Evolutionary conservation across 1,140 invertebrate species (phyloP), one percentile per base, ranked within the genome.

Genomic region (Aphelenchoides avenae): DNA sequence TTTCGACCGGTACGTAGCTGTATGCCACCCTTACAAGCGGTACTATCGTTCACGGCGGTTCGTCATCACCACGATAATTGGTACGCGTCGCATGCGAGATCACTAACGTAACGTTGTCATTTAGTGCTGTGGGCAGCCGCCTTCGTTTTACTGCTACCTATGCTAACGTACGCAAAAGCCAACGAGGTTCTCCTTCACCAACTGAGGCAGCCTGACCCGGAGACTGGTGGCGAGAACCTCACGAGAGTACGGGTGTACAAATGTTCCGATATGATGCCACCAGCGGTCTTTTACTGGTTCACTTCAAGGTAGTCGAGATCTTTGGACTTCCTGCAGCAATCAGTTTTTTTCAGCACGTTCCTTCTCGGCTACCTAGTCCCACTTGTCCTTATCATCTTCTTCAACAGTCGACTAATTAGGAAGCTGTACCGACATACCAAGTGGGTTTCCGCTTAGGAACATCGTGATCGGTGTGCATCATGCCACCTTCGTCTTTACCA

Each of bases 1-100:
- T 7, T 79, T 79, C 42, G 80, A 81, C 58, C 68, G 80, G 24
- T 81, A 76, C 52, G 71, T 80, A 59, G 80, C 80, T 18, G 78
- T 81, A 24, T 81, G 80, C 57, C 71, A 76, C 47, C 80, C 80
- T 5, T 67, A 80, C 39, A 64, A 73, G 24, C 39, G 43, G 13
- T 52, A 55, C 7, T 66, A 69, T 22, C 64, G 73, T 1, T 64
- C 61, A 29, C 27, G 37, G 6, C 64, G 50, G 33, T 64, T 64
- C 33, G 64, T 64, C 13, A 50, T 68, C 2, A 29, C 26, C 3
- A 62, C 55, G 6, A 64, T 64, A 42, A 56, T 61, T 24, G 44
- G 57, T 59, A 27, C 1, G 26, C 22, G 20, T 34, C 20, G 18
- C 49, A 29, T 50, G 15, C 11, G 42, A 33, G 43, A 7, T 13